Percentiles rank a stretch among this genome's conserved stretches.
Evolutionary conservation across 1,140 invertebrate species (phyloP).

Genomic region (Heliconius hermathena): DNA sequence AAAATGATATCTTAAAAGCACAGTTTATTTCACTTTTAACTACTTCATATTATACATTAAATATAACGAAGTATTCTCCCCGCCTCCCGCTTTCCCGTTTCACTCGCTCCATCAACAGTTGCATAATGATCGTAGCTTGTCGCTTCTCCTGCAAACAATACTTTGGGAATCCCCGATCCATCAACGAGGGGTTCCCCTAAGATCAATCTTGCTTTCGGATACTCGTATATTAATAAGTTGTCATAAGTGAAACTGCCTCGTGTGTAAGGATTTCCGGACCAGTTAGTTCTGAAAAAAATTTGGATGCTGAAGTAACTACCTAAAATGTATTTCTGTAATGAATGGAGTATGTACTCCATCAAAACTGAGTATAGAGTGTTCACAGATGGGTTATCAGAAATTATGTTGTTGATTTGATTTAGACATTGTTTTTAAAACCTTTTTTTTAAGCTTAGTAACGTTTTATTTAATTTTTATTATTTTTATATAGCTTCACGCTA

Average conservation of each 20-base stretch:
- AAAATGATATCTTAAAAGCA: too few relatives aligned
- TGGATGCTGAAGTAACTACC: too few relatives aligned
- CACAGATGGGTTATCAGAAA: too few relatives aligned
- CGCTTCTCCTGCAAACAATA: slow-evolving; percentile 70
- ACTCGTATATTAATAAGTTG: slow-evolving; percentile 39
- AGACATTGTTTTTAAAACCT: too few relatives aligned
- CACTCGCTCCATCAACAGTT: slow-evolving; percentile 85
- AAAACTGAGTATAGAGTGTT: too few relatives aligned
- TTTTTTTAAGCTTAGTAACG: too few relatives aligned
- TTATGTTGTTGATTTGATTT: too few relatives aligned
- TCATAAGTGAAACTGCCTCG: slow-evolving; percentile 58
- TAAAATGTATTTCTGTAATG: too few relatives aligned
- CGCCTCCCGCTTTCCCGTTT: slow-evolving; percentile 82
- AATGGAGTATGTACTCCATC: too few relatives aligned
- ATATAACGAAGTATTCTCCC: slow-evolving; percentile 50
- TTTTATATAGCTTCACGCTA: neutral
- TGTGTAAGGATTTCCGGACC: slow-evolving; percentile 55
- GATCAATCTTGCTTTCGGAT: slow-evolving; percentile 44
- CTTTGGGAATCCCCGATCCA: slow-evolving; percentile 40
- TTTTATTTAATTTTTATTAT: too few relatives aligned
- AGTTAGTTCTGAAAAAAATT: slow-evolving; percentile 47
- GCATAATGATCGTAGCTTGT: slow-evolving; percentile 81
- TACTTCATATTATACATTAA: too few relatives aligned
- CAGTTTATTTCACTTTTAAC: too few relatives aligned
- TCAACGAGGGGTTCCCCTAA: slow-evolving; percentile 48